Evolutionary conservation across 2,113 vertebrate species (phyloP).

Genomic region (Sinocyclocheilus anshuiensis): DNA sequence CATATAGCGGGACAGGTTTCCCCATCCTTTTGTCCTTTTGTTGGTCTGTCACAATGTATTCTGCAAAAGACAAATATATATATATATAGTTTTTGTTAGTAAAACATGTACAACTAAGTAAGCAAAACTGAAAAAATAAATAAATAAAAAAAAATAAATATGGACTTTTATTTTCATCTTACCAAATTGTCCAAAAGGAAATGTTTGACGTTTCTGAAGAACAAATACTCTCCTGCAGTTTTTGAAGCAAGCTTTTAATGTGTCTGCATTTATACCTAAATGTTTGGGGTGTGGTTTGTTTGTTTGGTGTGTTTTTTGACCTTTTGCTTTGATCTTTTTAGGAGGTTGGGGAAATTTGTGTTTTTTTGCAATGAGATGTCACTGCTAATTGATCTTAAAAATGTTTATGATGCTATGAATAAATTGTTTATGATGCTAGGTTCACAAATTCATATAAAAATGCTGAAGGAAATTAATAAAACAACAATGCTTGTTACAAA

Average conservation of each 20-base stretch:
- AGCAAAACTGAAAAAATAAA: no score
- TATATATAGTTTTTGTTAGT: no score
- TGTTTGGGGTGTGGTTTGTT: neutral
- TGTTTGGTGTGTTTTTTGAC: neutral
- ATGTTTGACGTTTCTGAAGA: neutral
- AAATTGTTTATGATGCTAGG: neutral
- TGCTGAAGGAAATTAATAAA: neutral
- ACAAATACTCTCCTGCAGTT: neutral
- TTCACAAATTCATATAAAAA: neutral
- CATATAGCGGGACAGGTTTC: neutral
- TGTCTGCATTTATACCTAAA: slow-evolving; percentile 27
- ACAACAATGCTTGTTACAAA: neutral
- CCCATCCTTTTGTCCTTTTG: neutral
- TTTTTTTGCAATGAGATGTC: neutral
- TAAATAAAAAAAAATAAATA: no score
- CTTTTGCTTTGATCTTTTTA: slow-evolving; percentile 12
- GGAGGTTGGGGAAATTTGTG: neutral
- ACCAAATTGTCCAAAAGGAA: neutral
- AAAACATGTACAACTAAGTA: no score
- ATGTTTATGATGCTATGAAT: neutral
- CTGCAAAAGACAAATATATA: neutral
- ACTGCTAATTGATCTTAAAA: neutral
- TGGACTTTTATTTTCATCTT: no score
- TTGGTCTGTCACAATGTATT: neutral
- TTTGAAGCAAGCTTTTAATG: neutral